phyloP scores from a whole-genome alignment of 1,140 invertebrate genomes.

The Drosophila suzukii region DNA sequence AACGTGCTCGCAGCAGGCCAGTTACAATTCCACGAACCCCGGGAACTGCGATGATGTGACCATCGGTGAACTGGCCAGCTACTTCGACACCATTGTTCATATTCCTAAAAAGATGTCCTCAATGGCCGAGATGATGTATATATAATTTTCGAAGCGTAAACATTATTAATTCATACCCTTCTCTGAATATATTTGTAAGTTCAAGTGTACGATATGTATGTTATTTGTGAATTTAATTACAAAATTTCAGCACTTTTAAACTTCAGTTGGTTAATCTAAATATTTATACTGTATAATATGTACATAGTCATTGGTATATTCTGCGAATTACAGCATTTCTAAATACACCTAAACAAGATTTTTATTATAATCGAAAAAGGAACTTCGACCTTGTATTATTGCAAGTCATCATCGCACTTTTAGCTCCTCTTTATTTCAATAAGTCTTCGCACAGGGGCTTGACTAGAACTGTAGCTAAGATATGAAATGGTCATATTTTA shows the following conservation, averaged over 20 bases:
- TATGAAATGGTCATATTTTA: too few species aligned
- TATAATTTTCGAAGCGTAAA: constrained; percentile 85
- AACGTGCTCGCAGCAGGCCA: constrained; percentile 88
- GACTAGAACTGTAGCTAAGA: too few species aligned
- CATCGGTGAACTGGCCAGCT: constrained; percentile 95
- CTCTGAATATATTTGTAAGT: constrained; percentile 27
- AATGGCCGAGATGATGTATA: constrained; percentile 99
- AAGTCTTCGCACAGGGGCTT: not conserved
- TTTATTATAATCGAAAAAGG: not conserved
- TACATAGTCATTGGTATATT: constrained; percentile 46
- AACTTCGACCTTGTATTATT: not conserved
- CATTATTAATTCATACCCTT: constrained; percentile 5
- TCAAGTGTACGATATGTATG: constrained; percentile 22
- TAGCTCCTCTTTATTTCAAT: not conserved
- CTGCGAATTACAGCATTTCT: constrained; percentile 37
- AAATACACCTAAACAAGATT: not conserved
- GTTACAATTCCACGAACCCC: constrained; percentile 85
- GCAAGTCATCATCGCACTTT: too few species aligned
- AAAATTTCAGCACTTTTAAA: constrained; percentile 21
- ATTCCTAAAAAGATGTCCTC: constrained; percentile 98
- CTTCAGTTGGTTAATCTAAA: constrained; percentile 27
- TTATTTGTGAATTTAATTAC: constrained; percentile 45
- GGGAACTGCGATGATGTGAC: constrained; percentile 89
- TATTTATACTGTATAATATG: constrained; percentile 45
- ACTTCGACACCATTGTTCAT: constrained; percentile 96